A percentile compares a stretch with the other conserved stretches of the same genome.
Evolutionary conservation across 1,140 invertebrate genomes (phyloP).

Genomic region (Conus ventricosus): DNA sequence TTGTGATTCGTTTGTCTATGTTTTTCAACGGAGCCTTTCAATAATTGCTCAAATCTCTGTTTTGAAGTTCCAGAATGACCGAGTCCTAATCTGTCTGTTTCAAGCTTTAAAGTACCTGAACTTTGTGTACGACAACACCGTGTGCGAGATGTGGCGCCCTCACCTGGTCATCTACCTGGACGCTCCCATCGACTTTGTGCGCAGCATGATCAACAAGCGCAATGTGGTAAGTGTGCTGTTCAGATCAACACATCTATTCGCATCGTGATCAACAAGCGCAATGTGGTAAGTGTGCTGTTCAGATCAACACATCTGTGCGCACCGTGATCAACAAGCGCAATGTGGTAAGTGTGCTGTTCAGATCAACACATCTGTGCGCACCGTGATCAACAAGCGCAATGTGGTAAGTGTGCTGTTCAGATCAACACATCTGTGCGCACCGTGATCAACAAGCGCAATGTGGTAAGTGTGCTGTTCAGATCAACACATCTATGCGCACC

Average conservation of each 20-base stretch:
- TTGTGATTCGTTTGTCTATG: too few relatives aligned
- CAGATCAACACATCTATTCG: slow-evolving; percentile 11
- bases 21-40: too few relatives aligned
- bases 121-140: slow-evolving; percentile 40
- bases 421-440: too few relatives aligned
- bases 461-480: slow-evolving; percentile 43
- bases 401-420: slow-evolving; percentile 43
- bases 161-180: slow-evolving; percentile 62
- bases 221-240: slow-evolving; percentile 48
- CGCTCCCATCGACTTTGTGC: slow-evolving; percentile 51
- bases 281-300: slow-evolving; percentile 46
- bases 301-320: too few relatives aligned
- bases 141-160: slow-evolving; percentile 58
- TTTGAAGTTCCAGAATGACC: too few relatives aligned
- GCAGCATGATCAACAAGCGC: slow-evolving; percentile 53
- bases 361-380: slow-evolving; percentile 17
- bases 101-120: slow-evolving; percentile 24
- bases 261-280: slow-evolving; percentile 53
- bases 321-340: slow-evolving; percentile 49
- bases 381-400: slow-evolving; percentile 54
- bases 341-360: slow-evolving; percentile 45
- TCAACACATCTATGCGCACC: slow-evolving; percentile 32
- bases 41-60: too few relatives aligned
- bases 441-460: slow-evolving; percentile 51
- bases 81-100: neutral